Evolutionary conservation across 2,888 invertebrate genomes (phyloP).

Genomic region (Seira ritae): DNA sequence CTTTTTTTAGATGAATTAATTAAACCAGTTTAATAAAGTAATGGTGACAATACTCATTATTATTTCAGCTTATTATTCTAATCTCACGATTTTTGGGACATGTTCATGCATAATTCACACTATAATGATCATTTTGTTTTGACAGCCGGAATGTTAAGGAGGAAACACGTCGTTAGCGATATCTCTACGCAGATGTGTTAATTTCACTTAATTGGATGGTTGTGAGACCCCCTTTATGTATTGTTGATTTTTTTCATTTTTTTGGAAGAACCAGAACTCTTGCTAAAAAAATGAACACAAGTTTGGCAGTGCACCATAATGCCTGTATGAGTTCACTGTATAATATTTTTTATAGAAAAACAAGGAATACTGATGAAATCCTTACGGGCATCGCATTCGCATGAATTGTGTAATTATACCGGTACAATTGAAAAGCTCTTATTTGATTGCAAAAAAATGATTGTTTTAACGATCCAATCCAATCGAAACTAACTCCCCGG

Average conservation of each 20-base stretch:
- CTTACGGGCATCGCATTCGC: no score
- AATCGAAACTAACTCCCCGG: no score
- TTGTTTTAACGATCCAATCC: no score
- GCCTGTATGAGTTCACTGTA: no score
- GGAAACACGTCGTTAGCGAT: neutral
- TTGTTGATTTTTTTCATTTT: neutral
- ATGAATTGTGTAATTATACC: no score
- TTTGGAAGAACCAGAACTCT: no score
- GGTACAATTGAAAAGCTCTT: no score
- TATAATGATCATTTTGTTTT: neutral
- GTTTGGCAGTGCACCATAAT: no score
- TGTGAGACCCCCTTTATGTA: neutral
- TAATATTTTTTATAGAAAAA: no score
- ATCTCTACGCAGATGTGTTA: conserved; percentile 11
- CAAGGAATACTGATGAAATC: no score
- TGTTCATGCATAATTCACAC: conserved; percentile 17
- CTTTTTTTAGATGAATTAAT: conserved; percentile 51
- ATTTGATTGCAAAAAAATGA: no score
- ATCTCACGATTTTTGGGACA: conserved; percentile 12
- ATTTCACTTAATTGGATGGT: neutral
- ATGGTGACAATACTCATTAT: conserved; percentile 15
- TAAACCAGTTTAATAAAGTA: conserved; percentile 54
- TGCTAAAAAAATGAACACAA: no score
- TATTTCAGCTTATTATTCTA: conserved; percentile 2
- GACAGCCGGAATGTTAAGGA: conserved; percentile 4